These are phyloP conservation scores for Balearica regulorum DNA, from an alignment of 2,797 vertebrate species.

Conservation along the genomic window DNA sequence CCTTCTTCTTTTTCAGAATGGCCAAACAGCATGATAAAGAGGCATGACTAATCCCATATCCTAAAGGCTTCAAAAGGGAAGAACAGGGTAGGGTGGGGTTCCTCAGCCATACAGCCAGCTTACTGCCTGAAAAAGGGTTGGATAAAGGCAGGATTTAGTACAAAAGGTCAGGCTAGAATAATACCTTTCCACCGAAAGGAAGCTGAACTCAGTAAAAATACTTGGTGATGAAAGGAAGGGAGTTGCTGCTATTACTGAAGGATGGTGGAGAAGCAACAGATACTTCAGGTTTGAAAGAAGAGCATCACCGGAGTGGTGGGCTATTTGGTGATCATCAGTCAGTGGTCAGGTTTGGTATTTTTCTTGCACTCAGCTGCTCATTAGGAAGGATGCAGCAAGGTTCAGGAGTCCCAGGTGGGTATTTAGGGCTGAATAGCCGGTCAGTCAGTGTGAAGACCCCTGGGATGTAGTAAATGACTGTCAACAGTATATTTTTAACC, in stretches of 20 bases:
- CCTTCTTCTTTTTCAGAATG: constrained; percentile 21
- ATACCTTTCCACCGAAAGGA: constrained; percentile 3
- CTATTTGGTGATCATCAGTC: background rate
- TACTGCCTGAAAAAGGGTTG: background rate
- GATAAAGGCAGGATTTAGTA: constrained; percentile 29
- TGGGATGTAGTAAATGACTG: background rate
- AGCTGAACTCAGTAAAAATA: background rate
- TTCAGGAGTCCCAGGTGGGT: background rate
- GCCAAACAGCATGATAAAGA: background rate
- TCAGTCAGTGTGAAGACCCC: background rate
- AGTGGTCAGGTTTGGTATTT: background rate
- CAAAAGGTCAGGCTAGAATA: constrained; percentile 24
- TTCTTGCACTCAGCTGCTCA: background rate
- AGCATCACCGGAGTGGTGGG: background rate
- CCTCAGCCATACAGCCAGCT: background rate
- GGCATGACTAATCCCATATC: constrained; percentile 22
- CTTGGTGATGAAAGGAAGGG: background rate
- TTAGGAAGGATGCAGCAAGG: background rate
- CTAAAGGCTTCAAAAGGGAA: constrained; percentile 1
- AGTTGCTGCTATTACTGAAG: background rate
- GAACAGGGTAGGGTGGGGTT: constrained; percentile 3
- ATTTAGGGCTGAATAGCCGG: background rate
- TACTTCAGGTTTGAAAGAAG: background rate
- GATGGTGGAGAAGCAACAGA: background rate
- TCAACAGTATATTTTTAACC: background rate